Conservation (phyloP, 2,797 vertebrate species). For the Cirrhinus mrigala region DNA sequence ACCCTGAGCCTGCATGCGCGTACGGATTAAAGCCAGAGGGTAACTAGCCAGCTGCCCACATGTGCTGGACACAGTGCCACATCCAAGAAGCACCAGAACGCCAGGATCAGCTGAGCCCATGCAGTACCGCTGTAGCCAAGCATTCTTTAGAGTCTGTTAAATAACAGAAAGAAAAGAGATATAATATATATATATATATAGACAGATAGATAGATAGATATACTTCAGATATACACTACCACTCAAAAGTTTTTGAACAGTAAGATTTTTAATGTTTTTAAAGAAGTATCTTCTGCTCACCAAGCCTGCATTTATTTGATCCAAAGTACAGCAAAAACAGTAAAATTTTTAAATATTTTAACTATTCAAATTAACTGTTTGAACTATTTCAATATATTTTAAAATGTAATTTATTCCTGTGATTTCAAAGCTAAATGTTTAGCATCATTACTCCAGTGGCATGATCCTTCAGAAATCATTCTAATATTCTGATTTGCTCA, state of each 20-base stretch:
- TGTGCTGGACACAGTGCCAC: slow-evolving; percentile 90
- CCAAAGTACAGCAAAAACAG: too few species aligned
- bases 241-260: too few species aligned
- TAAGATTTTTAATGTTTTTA: background rate
- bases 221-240: background rate
- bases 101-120: slow-evolving; percentile 88
- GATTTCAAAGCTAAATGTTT: too few species aligned
- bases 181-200: background rate
- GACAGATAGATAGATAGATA: background rate
- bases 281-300: too few species aligned
- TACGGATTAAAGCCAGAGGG: slow-evolving; percentile 89
- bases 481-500: too few species aligned
- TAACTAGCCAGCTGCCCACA: slow-evolving; percentile 94
- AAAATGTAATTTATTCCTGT: too few species aligned
- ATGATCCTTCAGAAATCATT: too few species aligned
- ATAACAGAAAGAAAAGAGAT: background rate
- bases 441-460: too few species aligned
- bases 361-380: too few species aligned
- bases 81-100: slow-evolving; percentile 86
- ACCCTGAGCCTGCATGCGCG: slow-evolving; percentile 97
- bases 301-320: too few species aligned
- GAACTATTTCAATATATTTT: too few species aligned
- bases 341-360: too few species aligned
- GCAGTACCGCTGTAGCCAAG: slow-evolving; percentile 88
- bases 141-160: slow-evolving; percentile 87